Percentiles rank a stretch among this genome's conserved stretches.
Evolutionary conservation across 2,113 vertebrate species (phyloP).

Genomic region (Sorex araneus): DNA sequence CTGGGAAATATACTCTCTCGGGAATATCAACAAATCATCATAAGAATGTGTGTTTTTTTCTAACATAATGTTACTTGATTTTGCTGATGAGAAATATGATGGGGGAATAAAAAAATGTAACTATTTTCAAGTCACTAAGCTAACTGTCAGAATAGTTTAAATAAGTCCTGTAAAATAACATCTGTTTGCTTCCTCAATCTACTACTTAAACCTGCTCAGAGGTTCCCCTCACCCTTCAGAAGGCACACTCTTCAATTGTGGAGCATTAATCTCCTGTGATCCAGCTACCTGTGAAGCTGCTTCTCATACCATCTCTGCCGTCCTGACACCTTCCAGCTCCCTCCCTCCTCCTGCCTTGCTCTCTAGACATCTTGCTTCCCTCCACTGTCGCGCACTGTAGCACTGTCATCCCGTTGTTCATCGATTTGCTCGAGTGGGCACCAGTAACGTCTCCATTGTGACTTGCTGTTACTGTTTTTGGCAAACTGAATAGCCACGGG

Average conservation of each 20-base stretch:
- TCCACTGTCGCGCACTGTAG: too few species aligned
- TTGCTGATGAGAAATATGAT: neutral
- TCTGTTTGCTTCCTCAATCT: neutral
- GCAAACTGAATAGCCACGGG: too few species aligned
- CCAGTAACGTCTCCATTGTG: too few species aligned
- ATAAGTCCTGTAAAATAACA: neutral
- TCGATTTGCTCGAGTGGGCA: too few species aligned
- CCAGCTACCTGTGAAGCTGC: too few species aligned
- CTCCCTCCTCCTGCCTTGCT: neutral
- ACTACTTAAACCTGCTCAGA: constrained; percentile 4
- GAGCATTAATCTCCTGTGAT: neutral
- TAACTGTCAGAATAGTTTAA: neutral
- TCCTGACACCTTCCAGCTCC: too few species aligned
- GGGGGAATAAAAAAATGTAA: neutral
- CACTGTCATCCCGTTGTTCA: too few species aligned
- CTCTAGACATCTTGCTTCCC: neutral
- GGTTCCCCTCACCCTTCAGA: neutral
- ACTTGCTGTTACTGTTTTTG: too few species aligned
- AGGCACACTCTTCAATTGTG: neutral
- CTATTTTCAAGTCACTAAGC: neutral
- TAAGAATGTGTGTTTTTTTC: neutral
- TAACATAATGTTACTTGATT: constrained; percentile 28
- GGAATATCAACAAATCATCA: constrained; percentile 39
- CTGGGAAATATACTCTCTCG: constrained; percentile 15
- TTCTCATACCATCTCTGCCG: neutral